Percentiles rank a stretch among this genome's conserved stretches.
Evolutionary conservation across 2,888 invertebrate species (phyloP).

Genomic region (Nebria brevicollis): DNA sequence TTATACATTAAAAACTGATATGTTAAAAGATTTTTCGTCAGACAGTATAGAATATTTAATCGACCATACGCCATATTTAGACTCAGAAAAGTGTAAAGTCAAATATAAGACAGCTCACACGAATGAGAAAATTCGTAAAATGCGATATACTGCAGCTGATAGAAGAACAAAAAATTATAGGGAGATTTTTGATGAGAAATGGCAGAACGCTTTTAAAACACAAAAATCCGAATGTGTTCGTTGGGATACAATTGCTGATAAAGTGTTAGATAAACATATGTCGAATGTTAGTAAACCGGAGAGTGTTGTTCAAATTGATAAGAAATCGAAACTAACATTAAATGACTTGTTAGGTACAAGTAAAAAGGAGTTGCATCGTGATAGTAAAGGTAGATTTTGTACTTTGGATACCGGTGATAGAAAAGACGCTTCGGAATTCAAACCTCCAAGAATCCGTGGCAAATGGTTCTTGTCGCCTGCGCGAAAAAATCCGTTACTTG

Average conservation of each 20-base stretch:
- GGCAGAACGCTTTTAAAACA: conserved; percentile 22
- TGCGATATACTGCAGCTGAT: neutral
- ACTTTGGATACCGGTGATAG: neutral
- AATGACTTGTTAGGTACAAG: neutral
- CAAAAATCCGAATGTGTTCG: conserved; percentile 26
- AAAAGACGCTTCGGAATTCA: conserved; percentile 11
- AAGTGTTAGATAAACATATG: conserved; percentile 31
- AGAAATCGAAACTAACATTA: neutral
- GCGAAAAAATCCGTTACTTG: conserved; percentile 10
- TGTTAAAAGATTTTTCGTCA: conserved; percentile 54
- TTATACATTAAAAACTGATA: conserved; percentile 47
- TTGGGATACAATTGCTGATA: conserved; percentile 28
- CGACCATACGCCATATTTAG: conserved; percentile 53
- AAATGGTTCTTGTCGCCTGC: conserved; percentile 23
- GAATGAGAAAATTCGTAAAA: conserved; percentile 51
- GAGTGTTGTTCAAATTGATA: conserved; percentile 18
- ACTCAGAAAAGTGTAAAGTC: conserved; percentile 47
- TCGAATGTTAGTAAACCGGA: conserved; percentile 13
- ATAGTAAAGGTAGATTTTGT: conserved; percentile 28
- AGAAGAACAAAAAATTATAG: neutral
- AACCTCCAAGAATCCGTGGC: neutral
- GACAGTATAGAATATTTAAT: conserved; percentile 56
- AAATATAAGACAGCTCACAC: conserved; percentile 56
- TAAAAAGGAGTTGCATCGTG: neutral
- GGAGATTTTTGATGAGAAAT: conserved; percentile 13